phyloP scores from a whole-genome alignment of 2,888 invertebrate genomes.

The Pollenia labialis region DNA sequence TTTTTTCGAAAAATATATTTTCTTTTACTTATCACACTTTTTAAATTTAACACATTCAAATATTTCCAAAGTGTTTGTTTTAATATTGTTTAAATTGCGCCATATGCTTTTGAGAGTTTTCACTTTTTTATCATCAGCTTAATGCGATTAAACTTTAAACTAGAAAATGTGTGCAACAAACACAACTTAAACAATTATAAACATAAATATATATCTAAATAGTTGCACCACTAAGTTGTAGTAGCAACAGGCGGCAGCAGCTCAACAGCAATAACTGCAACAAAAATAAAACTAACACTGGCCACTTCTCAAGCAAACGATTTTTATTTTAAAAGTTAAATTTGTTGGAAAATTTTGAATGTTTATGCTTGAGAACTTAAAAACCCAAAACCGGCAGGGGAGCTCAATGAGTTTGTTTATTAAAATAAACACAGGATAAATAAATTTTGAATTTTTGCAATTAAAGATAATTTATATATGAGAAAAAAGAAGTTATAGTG shows the following conservation, averaged over 20 bases:
- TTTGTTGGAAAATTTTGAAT: conserved; percentile 15
- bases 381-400: not conserved
- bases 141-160: conserved; percentile 62
- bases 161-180: conserved; percentile 34
- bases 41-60: too few species aligned
- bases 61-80: too few species aligned
- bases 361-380: conserved; percentile 27
- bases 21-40: too few species aligned
- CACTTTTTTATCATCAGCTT: conserved; percentile 16
- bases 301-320: conserved; percentile 42
- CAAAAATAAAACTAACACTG: conserved; percentile 37
- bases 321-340: conserved; percentile 50
- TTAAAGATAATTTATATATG: too few species aligned
- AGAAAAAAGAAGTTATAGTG: too few species aligned
- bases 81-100: too few species aligned
- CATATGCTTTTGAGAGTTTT: not conserved
- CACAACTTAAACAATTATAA: conserved; percentile 63
- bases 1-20: too few species aligned
- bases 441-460: too few species aligned
- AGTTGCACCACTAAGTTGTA: conserved; percentile 28
- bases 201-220: conserved; percentile 42
- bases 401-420: not conserved
- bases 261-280: not conserved
- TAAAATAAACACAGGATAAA: too few species aligned
- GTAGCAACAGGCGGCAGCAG: conserved; percentile 21